phyloP scores from a whole-genome alignment of 2,113 vertebrate species.

The Podarcis muralis region DNA sequence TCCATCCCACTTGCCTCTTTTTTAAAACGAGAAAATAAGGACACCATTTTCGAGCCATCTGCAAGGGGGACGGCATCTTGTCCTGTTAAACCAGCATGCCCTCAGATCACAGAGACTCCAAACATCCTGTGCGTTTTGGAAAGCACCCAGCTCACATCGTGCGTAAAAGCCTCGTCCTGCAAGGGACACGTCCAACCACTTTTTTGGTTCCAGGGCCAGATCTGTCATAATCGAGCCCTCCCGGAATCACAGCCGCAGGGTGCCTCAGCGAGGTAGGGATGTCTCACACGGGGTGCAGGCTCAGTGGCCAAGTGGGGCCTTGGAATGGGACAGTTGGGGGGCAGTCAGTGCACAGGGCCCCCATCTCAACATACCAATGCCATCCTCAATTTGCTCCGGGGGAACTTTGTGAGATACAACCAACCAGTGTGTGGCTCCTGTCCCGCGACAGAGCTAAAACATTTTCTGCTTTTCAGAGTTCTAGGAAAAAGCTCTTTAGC shows the following conservation, averaged over 20 bases:
- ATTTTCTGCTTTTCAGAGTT: neutral
- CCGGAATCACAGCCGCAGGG: neutral
- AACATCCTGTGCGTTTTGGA: conserved; percentile 14
- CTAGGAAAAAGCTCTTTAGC: neutral
- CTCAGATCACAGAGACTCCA: neutral
- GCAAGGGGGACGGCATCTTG: neutral
- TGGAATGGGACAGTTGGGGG: neutral
- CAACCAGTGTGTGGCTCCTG: neutral
- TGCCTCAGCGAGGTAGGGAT: neutral
- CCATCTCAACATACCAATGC: neutral
- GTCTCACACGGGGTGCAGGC: neutral
- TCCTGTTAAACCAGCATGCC: neutral
- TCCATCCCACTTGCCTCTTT: neutral
- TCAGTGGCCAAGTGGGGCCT: neutral
- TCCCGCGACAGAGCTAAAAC: neutral
- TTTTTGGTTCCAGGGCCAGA: neutral
- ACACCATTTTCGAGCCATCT: neutral
- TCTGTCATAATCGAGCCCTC: neutral
- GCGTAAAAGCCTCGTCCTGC: neutral
- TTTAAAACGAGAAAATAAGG: neutral
- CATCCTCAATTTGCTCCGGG: neutral
- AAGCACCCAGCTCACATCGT: neutral
- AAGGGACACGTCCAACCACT: neutral
- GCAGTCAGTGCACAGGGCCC: neutral
- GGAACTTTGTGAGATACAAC: too few relatives aligned